These are phyloP conservation scores for Arrhopalites spinosus DNA, from an alignment of 2,888 invertebrate species.

Conservation along the genomic window DNA sequence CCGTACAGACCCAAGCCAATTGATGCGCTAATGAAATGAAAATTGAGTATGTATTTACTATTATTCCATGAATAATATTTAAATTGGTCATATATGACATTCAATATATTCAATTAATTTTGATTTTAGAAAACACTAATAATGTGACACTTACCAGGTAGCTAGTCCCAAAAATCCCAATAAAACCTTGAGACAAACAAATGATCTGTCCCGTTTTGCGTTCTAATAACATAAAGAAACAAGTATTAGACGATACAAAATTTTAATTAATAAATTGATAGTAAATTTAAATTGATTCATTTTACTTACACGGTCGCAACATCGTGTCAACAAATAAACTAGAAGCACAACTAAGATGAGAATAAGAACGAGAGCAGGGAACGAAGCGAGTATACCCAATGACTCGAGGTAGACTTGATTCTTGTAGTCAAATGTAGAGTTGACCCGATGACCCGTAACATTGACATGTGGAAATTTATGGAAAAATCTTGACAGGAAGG, in stretches of 20 bases:
- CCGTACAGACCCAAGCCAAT: conserved; percentile 91
- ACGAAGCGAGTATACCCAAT: conserved; percentile 87
- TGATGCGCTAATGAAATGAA: conserved; percentile 67
- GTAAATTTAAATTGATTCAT: conserved; percentile 60
- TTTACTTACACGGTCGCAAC: conserved; percentile 93
- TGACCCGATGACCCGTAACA: conserved; percentile 85
- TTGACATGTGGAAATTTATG: conserved; percentile 84
- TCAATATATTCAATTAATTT: neutral
- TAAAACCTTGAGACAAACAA: conserved; percentile 74
- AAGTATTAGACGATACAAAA: too few species aligned
- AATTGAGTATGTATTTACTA: neutral
- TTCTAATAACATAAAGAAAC: too few species aligned
- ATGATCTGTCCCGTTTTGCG: conserved; percentile 74
- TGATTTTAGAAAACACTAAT: conserved; percentile 34
- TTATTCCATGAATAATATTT: neutral
- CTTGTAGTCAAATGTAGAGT: conserved; percentile 87
- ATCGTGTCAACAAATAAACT: conserved; percentile 90
- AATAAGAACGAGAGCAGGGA: conserved; percentile 92
- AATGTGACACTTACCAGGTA: too few species aligned
- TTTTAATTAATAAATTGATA: too few species aligned
- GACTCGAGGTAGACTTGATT: conserved; percentile 92
- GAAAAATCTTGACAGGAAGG: conserved; percentile 53
- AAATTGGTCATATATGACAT: neutral
- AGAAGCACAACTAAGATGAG: conserved; percentile 85
- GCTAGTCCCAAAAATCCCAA: conserved; percentile 70